phyloP scores from a whole-genome alignment of 1,140 invertebrate species.

The Amyelois transitella region DNA sequence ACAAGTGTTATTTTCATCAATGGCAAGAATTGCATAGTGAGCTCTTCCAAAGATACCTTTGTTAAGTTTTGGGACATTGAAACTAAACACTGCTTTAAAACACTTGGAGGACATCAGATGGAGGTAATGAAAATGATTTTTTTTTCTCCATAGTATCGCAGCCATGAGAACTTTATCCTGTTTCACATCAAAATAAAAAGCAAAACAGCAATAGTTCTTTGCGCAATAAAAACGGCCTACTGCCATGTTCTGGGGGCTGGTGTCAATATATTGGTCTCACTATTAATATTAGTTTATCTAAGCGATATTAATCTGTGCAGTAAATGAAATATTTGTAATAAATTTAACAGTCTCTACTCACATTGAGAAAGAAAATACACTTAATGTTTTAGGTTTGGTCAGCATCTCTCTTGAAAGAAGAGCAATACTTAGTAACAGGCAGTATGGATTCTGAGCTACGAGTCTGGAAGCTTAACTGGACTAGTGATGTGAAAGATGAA shows the following conservation, averaged over 20 bases:
- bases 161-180: no score
- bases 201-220: no score
- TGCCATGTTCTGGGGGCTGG: no score
- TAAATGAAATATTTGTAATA: no score
- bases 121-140: slow-evolving; percentile 72
- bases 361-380: no score
- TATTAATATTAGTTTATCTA: no score
- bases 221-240: no score
- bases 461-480: slow-evolving; percentile 84
- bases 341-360: no score
- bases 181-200: no score
- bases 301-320: no score
- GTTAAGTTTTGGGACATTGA: slow-evolving; percentile 98
- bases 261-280: no score
- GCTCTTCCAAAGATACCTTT: slow-evolving; percentile 94
- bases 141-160: slow-evolving; percentile 7
- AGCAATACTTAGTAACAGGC: slow-evolving; percentile 89
- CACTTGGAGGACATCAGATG: slow-evolving; percentile 86
- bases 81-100: slow-evolving; percentile 97
- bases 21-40: slow-evolving; percentile 85
- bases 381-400: slow-evolving; percentile 85
- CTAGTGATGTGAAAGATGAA: slow-evolving; percentile 69
- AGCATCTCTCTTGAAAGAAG: slow-evolving; percentile 85
- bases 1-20: slow-evolving; percentile 91
- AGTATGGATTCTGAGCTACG: slow-evolving; percentile 88